These are phyloP conservation scores for Tetraodon nigroviridis DNA, from an alignment of 2,113 vertebrate genomes.

Conservation along the genomic window DNA sequence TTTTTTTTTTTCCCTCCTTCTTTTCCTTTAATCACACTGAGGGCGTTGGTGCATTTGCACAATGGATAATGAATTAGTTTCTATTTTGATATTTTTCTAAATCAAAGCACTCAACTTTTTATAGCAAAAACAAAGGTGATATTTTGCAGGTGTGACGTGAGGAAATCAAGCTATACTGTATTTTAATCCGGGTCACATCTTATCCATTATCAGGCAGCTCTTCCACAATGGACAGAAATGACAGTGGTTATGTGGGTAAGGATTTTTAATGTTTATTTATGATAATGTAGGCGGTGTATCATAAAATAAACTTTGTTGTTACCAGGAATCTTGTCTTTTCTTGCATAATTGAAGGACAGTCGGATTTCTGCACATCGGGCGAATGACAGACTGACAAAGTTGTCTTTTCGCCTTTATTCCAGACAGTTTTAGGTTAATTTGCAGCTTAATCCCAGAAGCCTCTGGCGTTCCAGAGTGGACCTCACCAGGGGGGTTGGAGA, in stretches of 20 bases:
- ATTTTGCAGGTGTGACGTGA: slow-evolving; percentile 52
- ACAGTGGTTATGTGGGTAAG: slow-evolving; percentile 66
- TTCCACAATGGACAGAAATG: slow-evolving; percentile 47
- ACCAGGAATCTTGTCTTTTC: background rate
- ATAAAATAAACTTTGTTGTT: slow-evolving; percentile 67
- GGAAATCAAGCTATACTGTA: slow-evolving; percentile 35
- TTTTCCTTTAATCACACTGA: no score
- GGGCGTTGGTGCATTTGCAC: slow-evolving; percentile 11
- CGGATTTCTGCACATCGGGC: no score
- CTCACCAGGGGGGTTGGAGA: slow-evolving; percentile 48
- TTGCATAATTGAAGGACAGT: background rate
- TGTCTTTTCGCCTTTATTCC: background rate
- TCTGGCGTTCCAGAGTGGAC: slow-evolving; percentile 22
- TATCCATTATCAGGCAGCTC: slow-evolving; percentile 56
- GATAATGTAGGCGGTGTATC: slow-evolving; percentile 64
- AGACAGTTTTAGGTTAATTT: no score
- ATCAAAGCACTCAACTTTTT: slow-evolving; percentile 48
- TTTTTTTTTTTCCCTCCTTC: no score
- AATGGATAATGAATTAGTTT: slow-evolving; percentile 35
- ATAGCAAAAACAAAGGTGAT: slow-evolving; percentile 43
- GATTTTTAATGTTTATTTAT: slow-evolving; percentile 72
- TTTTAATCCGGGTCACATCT: slow-evolving; percentile 44
- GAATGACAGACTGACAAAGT: background rate
- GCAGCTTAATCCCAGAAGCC: no score
- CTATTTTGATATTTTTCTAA: slow-evolving; percentile 73